Conservation (phyloP, 2,888 invertebrate species). For the Trilocha varians region DNA sequence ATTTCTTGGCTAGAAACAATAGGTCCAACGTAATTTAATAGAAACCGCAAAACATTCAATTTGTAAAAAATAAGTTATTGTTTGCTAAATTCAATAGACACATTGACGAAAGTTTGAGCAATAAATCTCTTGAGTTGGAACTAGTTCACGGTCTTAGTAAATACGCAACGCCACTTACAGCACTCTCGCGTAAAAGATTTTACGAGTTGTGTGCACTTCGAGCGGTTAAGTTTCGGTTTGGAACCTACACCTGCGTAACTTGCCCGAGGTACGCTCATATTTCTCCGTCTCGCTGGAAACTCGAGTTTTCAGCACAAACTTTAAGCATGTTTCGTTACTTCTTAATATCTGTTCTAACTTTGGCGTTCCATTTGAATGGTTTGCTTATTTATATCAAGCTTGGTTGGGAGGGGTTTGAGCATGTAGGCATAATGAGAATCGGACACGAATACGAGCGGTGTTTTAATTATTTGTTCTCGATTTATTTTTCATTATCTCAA, state of each 20-base stretch:
- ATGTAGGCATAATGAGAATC: too few relatives aligned
- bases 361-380: too few relatives aligned
- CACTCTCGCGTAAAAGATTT: conserved; percentile 37
- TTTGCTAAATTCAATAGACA: neutral
- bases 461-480: too few relatives aligned
- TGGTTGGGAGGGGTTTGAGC: too few relatives aligned
- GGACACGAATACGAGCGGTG: too few relatives aligned
- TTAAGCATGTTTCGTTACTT: neutral
- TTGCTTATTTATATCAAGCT: too few relatives aligned
- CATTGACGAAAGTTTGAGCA: conserved; percentile 5
- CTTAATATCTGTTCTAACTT: too few relatives aligned
- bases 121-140: conserved; percentile 13
- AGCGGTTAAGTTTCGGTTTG: conserved; percentile 16
- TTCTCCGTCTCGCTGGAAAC: neutral
- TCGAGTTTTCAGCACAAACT: neutral
- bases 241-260: conserved; percentile 22
- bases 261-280: conserved; percentile 8
- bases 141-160: conserved; percentile 14
- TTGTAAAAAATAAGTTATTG: neutral
- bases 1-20: too few relatives aligned
- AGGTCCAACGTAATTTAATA: too few relatives aligned
- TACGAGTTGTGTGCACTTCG: conserved; percentile 24
- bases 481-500: too few relatives aligned
- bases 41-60: neutral
- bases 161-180: conserved; percentile 10